Evolutionary conservation across 2,113 vertebrate genomes (phyloP).

Genomic region (Eolophus roseicapilla): DNA sequence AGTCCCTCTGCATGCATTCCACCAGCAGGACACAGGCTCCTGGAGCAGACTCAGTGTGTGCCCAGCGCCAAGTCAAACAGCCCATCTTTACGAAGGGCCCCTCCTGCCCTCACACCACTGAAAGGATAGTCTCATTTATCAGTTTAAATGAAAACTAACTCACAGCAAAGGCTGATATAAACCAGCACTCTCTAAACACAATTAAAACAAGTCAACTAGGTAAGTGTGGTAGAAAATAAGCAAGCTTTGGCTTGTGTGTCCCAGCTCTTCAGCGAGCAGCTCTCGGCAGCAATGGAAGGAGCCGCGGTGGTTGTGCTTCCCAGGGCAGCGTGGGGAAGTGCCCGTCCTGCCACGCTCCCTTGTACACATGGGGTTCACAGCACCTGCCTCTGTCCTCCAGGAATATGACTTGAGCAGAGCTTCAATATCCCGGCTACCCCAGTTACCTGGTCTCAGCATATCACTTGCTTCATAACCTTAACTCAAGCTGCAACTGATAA

Average conservation of each 20-base stretch:
- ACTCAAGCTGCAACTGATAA: background rate
- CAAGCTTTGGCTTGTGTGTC: background rate
- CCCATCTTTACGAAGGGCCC: background rate
- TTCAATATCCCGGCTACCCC: background rate
- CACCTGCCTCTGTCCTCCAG: background rate
- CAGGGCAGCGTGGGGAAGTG: rapidly evolving
- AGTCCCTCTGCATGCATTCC: rapidly evolving
- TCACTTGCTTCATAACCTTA: background rate
- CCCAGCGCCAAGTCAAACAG: background rate
- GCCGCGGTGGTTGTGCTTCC: rapidly evolving
- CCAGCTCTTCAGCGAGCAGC: background rate
- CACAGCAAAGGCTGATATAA: background rate
- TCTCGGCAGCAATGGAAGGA: background rate
- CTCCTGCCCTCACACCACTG: background rate
- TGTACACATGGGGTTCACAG: rapidly evolving
- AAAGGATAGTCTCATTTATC: background rate
- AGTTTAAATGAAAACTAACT: background rate
- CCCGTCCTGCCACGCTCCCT: background rate
- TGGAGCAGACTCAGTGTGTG: background rate
- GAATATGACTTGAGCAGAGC: background rate
- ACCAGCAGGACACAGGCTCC: background rate
- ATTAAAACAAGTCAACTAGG: background rate
- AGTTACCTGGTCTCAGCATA: rapidly evolving
- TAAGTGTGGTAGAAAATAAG: background rate
- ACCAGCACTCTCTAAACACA: background rate